Percentiles rank a stretch among this genome's conserved stretches.
Conservation (phyloP, 2,113 vertebrate species). For the Panurus biarmicus region DNA sequence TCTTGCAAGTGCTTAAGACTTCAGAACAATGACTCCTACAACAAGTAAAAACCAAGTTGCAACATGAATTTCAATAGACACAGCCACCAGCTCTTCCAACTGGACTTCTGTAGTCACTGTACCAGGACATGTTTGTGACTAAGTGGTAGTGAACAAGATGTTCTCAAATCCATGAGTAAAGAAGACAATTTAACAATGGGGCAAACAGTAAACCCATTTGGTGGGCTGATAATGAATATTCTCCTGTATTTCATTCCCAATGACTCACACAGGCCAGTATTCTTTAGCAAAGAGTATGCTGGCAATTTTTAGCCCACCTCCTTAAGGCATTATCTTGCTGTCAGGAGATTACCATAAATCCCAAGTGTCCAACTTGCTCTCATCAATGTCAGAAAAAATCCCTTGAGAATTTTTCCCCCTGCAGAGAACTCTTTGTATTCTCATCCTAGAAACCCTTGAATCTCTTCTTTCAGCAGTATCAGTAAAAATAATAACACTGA, state of each 20-base stretch:
- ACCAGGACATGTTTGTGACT: neutral
- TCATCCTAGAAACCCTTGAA: neutral
- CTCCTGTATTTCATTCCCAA: neutral
- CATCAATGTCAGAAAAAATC: constrained; percentile 12
- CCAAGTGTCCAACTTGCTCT: neutral
- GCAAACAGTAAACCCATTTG: neutral
- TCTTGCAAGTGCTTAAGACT: neutral
- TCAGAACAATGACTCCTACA: neutral
- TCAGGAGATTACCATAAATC: neutral
- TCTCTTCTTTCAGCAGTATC: neutral
- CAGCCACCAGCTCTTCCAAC: neutral
- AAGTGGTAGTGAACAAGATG: neutral
- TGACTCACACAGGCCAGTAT: constrained; percentile 16
- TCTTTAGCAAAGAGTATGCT: neutral
- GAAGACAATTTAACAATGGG: neutral
- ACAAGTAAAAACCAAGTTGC: neutral
- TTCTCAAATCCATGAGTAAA: neutral
- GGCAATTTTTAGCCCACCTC: constrained; percentile 19
- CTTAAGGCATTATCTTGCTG: neutral
- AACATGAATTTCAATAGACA: neutral
- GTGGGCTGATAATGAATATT: neutral
- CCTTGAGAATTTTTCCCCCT: neutral
- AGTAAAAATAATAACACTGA: neutral
- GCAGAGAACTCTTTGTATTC: neutral
- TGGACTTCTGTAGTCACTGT: neutral